A percentile compares a stretch with the other conserved stretches of the same genome.
Conservation (phyloP, 2,797 vertebrate genomes). For the Amblyopsis hoosieri region DNA sequence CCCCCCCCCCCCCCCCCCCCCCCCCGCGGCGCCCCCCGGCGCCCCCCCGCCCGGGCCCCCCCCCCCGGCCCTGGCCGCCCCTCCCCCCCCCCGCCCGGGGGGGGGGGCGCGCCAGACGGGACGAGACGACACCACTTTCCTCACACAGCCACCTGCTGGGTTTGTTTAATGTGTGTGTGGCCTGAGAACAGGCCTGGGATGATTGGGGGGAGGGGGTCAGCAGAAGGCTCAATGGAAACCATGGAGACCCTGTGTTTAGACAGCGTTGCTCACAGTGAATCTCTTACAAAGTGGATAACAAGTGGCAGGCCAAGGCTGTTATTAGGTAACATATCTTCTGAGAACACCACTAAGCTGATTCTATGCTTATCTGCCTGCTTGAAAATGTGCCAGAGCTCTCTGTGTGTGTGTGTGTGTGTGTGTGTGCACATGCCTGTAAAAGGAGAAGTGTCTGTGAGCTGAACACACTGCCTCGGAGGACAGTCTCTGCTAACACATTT, state of each 20-base stretch:
- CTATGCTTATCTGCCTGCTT: too few relatives aligned
- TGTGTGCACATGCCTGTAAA: slow-evolving; percentile 58
- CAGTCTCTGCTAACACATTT: slow-evolving; percentile 4
- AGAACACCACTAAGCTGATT: slow-evolving; percentile 2
- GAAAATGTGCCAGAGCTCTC: too few relatives aligned
- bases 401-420: slow-evolving; percentile 14
- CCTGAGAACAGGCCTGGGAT: slow-evolving; percentile 33
- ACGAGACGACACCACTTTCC: slow-evolving; percentile 41
- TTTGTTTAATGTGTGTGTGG: slow-evolving; percentile 52
- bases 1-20: too few relatives aligned
- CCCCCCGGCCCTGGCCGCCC: too few relatives aligned
- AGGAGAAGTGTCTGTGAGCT: slow-evolving; percentile 46
- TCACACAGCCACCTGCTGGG: neutral
- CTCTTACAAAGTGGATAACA: slow-evolving; percentile 16
- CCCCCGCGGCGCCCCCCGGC: too few relatives aligned
- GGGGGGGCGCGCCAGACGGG: too few relatives aligned
- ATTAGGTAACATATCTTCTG: slow-evolving; percentile 16
- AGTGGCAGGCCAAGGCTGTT: slow-evolving; percentile 8
- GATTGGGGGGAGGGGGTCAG: neutral
- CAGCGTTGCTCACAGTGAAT: slow-evolving; percentile 37
- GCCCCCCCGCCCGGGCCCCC: too few relatives aligned
- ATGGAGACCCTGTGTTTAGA: slow-evolving; percentile 44
- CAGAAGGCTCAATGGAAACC: slow-evolving; percentile 43
- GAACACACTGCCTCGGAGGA: slow-evolving; percentile 23
- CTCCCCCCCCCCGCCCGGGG: too few relatives aligned